A percentile compares a stretch with the other conserved stretches of the same genome.
Conservation (phyloP, 2,797 vertebrate genomes). For the Anisognathus igniventris region DNA sequence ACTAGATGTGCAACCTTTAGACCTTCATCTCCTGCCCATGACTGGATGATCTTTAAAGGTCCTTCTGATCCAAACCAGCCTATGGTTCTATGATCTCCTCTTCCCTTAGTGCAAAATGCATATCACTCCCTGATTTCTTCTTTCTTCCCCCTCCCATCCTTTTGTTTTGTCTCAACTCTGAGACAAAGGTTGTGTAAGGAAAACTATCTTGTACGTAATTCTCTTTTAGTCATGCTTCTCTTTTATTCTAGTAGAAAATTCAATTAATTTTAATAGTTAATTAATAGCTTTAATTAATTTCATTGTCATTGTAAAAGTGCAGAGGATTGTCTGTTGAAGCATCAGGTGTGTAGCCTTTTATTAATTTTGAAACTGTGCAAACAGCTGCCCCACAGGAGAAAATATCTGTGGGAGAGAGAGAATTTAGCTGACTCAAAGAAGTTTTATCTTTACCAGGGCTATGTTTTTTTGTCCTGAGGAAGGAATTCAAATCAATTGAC, state of each 20-base stretch:
- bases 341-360: not conserved
- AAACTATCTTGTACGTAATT: not conserved
- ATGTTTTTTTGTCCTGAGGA: not conserved
- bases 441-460: not conserved
- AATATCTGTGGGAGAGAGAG: not conserved
- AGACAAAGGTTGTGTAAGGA: not conserved
- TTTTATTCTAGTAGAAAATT: constrained; percentile 1
- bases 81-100: not conserved
- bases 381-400: not conserved
- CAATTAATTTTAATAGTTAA: not conserved
- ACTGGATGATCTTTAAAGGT: constrained; percentile 41
- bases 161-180: not conserved
- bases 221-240: not conserved
- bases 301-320: not conserved
- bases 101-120: not conserved
- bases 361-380: not conserved
- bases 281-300: not conserved
- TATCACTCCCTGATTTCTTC: not conserved
- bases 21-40: not conserved
- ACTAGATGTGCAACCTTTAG: constrained; percentile 72
- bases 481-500: not conserved
- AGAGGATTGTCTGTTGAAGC: not conserved
- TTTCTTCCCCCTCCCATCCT: not conserved
- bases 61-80: not conserved
- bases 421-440: not conserved